Base-by-base conservation (phyloP, 2,113 vertebrate genomes). In the Solea senegalensis region DNA sequence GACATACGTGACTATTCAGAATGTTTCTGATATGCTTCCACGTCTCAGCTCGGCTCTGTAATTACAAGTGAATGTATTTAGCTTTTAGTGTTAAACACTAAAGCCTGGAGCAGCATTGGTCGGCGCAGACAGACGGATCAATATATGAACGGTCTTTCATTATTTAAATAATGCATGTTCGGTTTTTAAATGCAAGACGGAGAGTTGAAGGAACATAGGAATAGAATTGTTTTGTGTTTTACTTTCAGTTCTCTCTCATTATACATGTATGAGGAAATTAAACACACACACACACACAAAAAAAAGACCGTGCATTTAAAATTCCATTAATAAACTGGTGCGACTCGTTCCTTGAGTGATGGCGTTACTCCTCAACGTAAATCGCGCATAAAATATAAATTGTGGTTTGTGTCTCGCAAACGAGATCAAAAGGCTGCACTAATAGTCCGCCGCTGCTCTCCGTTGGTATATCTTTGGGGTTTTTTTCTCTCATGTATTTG, bases 141-240 rank as follows among this genome's bases (percentile, higher is more conserved):
- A 93, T 93, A 90, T 78, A 65, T 84, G 83, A 90, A 92, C 83
- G 59, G 81, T 72, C 69, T 81, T 82, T 88, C 82, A 89, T 93
- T 90, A 90, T 88, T 89, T 86, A 92, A 82, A 86, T 86, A 90
- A 89, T 89, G 78, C 81, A 69, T 76, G 28, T 69, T 79, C 4
- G 82, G 72, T 82, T 84, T 34, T 89, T 78, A 76, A 62, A 83
- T 71, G 64, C 58, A 74, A 53, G 73, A 65, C 26, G 26, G 34
- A 77, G 69, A 76, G 64, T 40, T 21, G 7, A 28, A 54, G 55
- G 40, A 65, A 67, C 71, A 77, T 74, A 64, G 67, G 82, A 85
- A 77, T 59, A 75, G 69, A 70, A 63, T 76, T 76, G 78, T 80
- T 57, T 58, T 68, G 72, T 34, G 57, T 51, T 52, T 54, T 60